Base-by-base conservation (phyloP, 2,797 vertebrate species). In the Eulemur mongoz region DNA sequence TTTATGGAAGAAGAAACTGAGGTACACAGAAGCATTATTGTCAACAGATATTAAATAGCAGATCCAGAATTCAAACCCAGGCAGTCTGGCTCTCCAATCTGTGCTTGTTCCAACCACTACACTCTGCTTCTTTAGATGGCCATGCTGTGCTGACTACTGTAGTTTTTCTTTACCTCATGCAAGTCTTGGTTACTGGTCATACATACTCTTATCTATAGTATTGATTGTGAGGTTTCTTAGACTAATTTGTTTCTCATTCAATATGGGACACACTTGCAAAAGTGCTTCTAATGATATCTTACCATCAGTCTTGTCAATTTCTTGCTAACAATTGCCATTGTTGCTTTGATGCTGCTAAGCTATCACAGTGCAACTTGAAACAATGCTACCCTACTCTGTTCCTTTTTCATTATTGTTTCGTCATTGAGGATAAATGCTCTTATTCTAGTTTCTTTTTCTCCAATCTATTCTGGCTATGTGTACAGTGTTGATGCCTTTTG, bases 391-490 rank as follows among this genome's bases (percentile, higher is more conserved):
- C 52, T 52, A 11, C 23, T 17, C 35, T 87, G 38, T 65, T 94
- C 65, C 25, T 84, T 92, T 92, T 30, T 45, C 30, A 76, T 81
- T 69, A 59, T 10, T 45, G 4, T 22, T 94, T 92, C 87, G 69
- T 67, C 38, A 11, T 35, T 50, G 48, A 90, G 30, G 25, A 45
- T 59, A 91, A 65, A 48, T 40, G 72, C 85, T 92, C 40, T n/a
- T 48, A 48, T 38, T 91, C 52, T 75, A 27, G 5, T 79, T 81
- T 95, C 35, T 95, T 84, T 96, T 75, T 30, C n/a, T 92, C 69
- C 78, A 23, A 70, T 84, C 45, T 89, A 7, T 89, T 81, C 61
- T 69, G 59, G 43, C 65, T 89, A n/a, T 1, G 2, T 80, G n/a
- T 61, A 35, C 23, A 35, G 38, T 5, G 32, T 65, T 85, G 81